These are phyloP conservation scores for Euclidia mi DNA, from an alignment of 2,888 invertebrate genomes.

Conservation along the genomic window DNA sequence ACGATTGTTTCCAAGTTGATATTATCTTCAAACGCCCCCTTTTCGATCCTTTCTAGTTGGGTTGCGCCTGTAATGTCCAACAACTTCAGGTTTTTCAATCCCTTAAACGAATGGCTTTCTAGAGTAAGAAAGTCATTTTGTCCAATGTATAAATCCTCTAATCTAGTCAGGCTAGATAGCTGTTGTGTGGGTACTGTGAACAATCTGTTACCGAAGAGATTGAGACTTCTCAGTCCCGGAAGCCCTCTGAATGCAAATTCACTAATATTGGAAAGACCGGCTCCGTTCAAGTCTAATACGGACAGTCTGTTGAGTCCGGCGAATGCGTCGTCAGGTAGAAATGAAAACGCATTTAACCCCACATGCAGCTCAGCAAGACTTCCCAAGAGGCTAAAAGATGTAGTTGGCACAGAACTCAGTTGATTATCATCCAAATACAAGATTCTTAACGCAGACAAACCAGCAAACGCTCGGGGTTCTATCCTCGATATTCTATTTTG, in stretches of 20 bases:
- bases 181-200: slow-evolving; percentile 94
- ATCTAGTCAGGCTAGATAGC: slow-evolving; percentile 92
- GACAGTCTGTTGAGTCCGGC: slow-evolving; percentile 93
- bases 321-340: slow-evolving; percentile 94
- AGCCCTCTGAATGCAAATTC: slow-evolving; percentile 94
- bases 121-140: slow-evolving; percentile 94
- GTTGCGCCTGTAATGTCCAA: slow-evolving; percentile 95
- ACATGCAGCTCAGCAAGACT: slow-evolving; percentile 96
- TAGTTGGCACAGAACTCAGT: slow-evolving; percentile 93
- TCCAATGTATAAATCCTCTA: slow-evolving; percentile 95
- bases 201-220: slow-evolving; percentile 95
- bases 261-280: slow-evolving; percentile 94
- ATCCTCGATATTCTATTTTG: slow-evolving; percentile 95
- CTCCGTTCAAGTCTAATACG: slow-evolving; percentile 94
- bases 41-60: slow-evolving; percentile 92
- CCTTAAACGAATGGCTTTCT: slow-evolving; percentile 93
- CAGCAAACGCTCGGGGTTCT: slow-evolving; percentile 94
- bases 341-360: slow-evolving; percentile 95
- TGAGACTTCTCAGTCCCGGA: slow-evolving; percentile 93
- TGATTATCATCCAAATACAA: slow-evolving; percentile 96
- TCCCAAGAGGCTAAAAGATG: slow-evolving; percentile 93
- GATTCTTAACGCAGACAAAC: slow-evolving; percentile 93
- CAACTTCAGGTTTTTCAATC: slow-evolving; percentile 93
- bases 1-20: slow-evolving; percentile 94
- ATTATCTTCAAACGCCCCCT: slow-evolving; percentile 94